A percentile compares a stretch with the other conserved stretches of the same genome.
phyloP scores from a whole-genome alignment of 1,140 invertebrate genomes.

The Rhyzopertha dominica region DNA sequence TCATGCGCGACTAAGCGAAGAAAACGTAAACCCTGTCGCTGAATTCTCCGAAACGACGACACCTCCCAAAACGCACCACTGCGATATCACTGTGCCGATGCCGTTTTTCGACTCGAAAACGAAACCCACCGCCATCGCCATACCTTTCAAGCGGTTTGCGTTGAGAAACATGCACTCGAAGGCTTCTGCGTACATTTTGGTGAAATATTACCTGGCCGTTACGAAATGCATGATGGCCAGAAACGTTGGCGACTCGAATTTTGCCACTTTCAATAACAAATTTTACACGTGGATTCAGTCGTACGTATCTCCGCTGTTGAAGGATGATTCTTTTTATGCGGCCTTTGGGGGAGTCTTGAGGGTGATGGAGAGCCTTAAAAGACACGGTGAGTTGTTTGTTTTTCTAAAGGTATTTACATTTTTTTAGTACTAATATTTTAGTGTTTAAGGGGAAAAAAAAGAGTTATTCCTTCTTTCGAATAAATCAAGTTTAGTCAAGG shows the following conservation, averaged over 20 bases:
- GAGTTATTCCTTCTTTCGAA: background rate
- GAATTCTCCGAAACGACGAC: no score
- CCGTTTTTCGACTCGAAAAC: conserved; percentile 49
- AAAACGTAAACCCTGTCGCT: background rate
- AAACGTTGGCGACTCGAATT: conserved; percentile 32
- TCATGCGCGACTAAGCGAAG: background rate
- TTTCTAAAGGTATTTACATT: no score
- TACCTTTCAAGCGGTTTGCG: conserved; percentile 46
- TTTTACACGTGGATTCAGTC: conserved; percentile 54
- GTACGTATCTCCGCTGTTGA: conserved; percentile 51
- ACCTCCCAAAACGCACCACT: background rate
- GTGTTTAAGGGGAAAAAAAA: background rate
- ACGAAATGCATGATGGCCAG: conserved; percentile 48
- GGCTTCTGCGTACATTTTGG: conserved; percentile 50
- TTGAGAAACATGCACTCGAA: conserved; percentile 51
- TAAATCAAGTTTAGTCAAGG: background rate
- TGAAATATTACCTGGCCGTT: conserved; percentile 53
- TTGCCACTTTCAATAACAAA: conserved; percentile 52
- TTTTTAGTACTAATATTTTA: no score
- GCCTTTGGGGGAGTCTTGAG: conserved; percentile 56
- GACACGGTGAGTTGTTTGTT: no score
- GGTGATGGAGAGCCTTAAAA: conserved; percentile 52
- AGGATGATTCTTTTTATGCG: conserved; percentile 56
- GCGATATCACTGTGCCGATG: conserved; percentile 38
- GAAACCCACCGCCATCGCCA: conserved; percentile 47